Evolutionary conservation across 2,888 invertebrate species (phyloP).

Genomic region (Drosophila kambysellisi): DNA sequence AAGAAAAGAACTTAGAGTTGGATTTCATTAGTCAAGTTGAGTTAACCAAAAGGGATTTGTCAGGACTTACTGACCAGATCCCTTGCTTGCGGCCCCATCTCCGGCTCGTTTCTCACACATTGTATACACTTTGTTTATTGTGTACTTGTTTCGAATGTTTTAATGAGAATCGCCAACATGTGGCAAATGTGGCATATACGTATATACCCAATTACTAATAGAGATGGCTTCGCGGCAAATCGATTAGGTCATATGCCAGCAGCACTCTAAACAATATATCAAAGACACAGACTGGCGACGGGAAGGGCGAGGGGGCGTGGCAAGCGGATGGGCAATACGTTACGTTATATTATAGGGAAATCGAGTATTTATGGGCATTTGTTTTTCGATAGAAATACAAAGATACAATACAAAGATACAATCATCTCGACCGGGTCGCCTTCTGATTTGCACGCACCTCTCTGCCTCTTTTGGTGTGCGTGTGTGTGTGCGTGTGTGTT

Average conservation of each 20-base stretch:
- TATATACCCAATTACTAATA: conserved; percentile 37
- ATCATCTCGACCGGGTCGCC: conserved; percentile 27
- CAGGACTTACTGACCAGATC: conserved; percentile 5
- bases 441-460: conserved; percentile 11
- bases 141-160: conserved; percentile 11
- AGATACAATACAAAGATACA: conserved; percentile 34
- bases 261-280: conserved; percentile 66
- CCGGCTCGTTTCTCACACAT: conserved; percentile 24
- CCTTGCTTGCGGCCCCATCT: neutral
- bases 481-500: neutral
- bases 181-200: conserved; percentile 4
- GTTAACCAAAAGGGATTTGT: conserved; percentile 43
- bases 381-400: conserved; percentile 52
- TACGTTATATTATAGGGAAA: conserved; percentile 43
- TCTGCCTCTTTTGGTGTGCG: neutral
- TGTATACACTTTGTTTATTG: conserved; percentile 19
- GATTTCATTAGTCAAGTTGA: conserved; percentile 50
- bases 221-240: conserved; percentile 64
- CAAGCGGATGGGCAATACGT: conserved; percentile 13
- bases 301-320: neutral
- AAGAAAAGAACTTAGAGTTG: conserved; percentile 21
- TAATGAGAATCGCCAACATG: conserved; percentile 37
- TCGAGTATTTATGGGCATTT: conserved; percentile 65
- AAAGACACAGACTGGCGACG: conserved; percentile 40
- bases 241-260: conserved; percentile 65